Evolutionary conservation across 2,113 vertebrate species (phyloP), one percentile per base, ranked within the genome.

Genomic region (Pseudopipra pipra): DNA sequence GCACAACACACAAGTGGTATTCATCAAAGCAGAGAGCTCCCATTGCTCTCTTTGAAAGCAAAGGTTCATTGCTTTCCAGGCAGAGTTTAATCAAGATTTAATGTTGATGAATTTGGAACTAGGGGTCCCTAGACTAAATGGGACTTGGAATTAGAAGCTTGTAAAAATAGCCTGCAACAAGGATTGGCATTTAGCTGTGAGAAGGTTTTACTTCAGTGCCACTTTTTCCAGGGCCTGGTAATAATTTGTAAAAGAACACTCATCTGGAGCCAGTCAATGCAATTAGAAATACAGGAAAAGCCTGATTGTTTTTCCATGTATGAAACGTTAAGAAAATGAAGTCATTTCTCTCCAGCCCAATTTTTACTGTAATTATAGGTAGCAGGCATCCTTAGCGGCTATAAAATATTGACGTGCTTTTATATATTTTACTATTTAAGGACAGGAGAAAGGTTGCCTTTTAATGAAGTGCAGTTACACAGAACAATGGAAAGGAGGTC

Each of bases 271-370:
- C 83, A 96, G 87, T 65, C 85, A 93, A 90, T 95, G 93, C 83
- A 97, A 97, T 97, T 97, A 96, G 82, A 96, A 97, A 95, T 90
- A 97, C 95, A 96, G 90, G 83, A 89, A 91, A 96, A 95, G 78
- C 51, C 86, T 94, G 93, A 95, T 98, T 97, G 97, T 87, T 98
- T 98, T 97, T 97, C 95, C 97, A 97, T 83, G 84, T 97, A 96
- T 96, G 95, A 96, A 97, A 97, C 94, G 95, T 97, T 97, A 97
- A 96, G 94, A 96, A 97, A 98, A 98, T 97, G 89, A 98, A 97
- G 93, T 92, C 14, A 93, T 97, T 96, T 90, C 79, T 83, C 52
- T 95, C 73, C 93, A 95, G 90, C 92, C 63, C 94, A 96, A 97
- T 87, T 96, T 75, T 96, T 89, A 93, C 94, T 97, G 80, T 97